Evolutionary conservation across 2,113 vertebrate genomes (phyloP), one percentile per base, ranked within the genome.

Genomic region (Leucopsar rothschildi): DNA sequence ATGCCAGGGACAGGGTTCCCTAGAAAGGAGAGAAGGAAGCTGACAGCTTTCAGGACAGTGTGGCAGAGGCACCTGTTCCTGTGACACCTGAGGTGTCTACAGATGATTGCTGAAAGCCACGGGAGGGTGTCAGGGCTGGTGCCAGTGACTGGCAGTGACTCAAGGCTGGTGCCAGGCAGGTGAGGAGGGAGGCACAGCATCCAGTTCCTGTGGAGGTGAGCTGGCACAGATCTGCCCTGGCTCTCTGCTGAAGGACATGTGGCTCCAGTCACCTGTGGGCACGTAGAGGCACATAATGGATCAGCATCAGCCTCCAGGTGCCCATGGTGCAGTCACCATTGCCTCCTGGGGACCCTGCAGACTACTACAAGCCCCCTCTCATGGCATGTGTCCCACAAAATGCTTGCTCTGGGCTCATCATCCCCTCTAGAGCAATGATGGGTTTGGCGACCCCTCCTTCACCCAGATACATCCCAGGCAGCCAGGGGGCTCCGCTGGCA

Each of bases 401-500:
- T 0, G 0, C 40, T 63, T 7, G 0, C 17, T 60, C 8, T 3
- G 3, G 47, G 47, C 39, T 80, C 3, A 1, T n/a, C 1, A 6
- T 53, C 33, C 57, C 21, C 14, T 56, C 57, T 3, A 0, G 8
- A 40, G 55, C 21, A 27, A 64, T 20, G 68, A 31, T 2, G 4
- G 44, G 9, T 44, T 69, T 0, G 1, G 45, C 77, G 72, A 22
- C 44, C 9, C 1, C 1, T 79, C 39, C 12, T 90, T 71, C 4
- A 5, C 33, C 15, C n/a, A 25, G n/a, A 9, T 19, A 25, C 12
- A 5, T 60, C 63, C 42, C 57, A 31, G 4, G 17, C 17, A 49
- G 53, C 17, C 0, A 0, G 5, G 6, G 44, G 68, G 8, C 75
- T 86, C 66, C 0, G 1, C 45, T 53, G 57, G 45, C 60, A 27